A percentile compares a stretch with the other conserved stretches of the same genome.
Evolutionary conservation across 2,113 vertebrate species (phyloP).

Genomic region (Eira barbara): DNA sequence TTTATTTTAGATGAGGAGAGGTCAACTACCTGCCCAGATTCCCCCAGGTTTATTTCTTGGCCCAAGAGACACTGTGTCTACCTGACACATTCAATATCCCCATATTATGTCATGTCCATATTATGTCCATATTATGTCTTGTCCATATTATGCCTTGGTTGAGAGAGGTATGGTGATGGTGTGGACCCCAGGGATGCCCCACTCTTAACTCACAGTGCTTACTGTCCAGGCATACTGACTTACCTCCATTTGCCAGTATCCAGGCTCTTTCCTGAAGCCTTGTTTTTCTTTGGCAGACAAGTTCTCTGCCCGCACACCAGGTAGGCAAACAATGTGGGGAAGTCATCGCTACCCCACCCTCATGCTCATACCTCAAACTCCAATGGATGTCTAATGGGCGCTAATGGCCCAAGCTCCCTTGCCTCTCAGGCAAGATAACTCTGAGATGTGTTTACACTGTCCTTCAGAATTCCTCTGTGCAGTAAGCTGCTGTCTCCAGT

Average conservation of each 20-base stretch:
- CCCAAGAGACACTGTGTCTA: not conserved
- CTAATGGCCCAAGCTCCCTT: not conserved
- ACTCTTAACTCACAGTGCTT: accelerated
- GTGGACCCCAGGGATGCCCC: not conserved
- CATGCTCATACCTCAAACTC: not conserved
- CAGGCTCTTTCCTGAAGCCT: not conserved
- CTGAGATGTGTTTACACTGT: not conserved
- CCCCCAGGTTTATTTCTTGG: not conserved
- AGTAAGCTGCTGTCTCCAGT: not conserved
- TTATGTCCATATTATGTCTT: too few relatives aligned
- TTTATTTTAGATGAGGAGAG: not conserved
- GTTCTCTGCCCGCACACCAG: not conserved
- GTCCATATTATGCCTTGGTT: not conserved
- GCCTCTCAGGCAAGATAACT: not conserved
- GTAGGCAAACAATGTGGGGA: not conserved
- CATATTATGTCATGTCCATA: not conserved
- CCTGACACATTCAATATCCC: not conserved
- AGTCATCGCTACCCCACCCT: not conserved
- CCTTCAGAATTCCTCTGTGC: not conserved
- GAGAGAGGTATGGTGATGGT: not conserved
- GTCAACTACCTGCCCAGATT: not conserved
- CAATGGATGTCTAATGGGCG: accelerated
- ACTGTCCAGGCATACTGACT: accelerated
- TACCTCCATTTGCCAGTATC: not conserved
- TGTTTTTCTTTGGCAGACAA: not conserved